These are phyloP conservation scores for Drosophila suboccidentalis DNA, from an alignment of 2,888 invertebrate species.

Conservation along the genomic window DNA sequence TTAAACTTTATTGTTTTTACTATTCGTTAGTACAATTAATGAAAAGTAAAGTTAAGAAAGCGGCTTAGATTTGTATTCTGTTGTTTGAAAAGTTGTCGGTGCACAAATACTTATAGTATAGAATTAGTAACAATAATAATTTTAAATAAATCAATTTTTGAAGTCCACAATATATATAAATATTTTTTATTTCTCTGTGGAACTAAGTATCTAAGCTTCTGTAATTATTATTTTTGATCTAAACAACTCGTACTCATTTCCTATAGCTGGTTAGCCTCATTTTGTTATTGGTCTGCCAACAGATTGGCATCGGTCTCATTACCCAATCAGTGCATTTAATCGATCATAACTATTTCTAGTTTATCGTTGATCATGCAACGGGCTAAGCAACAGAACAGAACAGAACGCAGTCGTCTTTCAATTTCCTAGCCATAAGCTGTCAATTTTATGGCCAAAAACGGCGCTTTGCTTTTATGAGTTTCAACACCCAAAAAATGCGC, in stretches of 20 bases:
- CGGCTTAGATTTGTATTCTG: no score
- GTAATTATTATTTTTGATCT: background rate
- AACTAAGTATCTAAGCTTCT: no score
- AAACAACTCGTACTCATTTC: background rate
- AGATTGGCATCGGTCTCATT: constrained; percentile 26
- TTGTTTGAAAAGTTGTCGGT: no score
- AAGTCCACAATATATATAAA: no score
- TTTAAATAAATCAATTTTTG: no score
- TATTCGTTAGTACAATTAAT: no score
- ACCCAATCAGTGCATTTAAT: constrained; percentile 49
- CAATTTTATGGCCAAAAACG: constrained; percentile 78
- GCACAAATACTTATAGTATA: no score
- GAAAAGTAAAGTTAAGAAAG: no score
- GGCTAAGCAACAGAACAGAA: constrained; percentile 21
- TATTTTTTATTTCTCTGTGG: no score
- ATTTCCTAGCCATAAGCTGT: constrained; percentile 79
- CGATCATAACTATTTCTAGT: constrained; percentile 55
- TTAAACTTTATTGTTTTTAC: no score
- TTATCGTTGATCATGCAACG: constrained; percentile 45
- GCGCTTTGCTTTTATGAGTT: constrained; percentile 78
- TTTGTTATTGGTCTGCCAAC: background rate
- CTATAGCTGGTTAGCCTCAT: constrained; percentile 14
- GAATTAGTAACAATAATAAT: no score
- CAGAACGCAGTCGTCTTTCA: constrained; percentile 65
- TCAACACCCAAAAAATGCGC: constrained; percentile 69